Conservation (phyloP, 1,140 invertebrate genomes). For the Temnothorax longispinosus region DNA sequence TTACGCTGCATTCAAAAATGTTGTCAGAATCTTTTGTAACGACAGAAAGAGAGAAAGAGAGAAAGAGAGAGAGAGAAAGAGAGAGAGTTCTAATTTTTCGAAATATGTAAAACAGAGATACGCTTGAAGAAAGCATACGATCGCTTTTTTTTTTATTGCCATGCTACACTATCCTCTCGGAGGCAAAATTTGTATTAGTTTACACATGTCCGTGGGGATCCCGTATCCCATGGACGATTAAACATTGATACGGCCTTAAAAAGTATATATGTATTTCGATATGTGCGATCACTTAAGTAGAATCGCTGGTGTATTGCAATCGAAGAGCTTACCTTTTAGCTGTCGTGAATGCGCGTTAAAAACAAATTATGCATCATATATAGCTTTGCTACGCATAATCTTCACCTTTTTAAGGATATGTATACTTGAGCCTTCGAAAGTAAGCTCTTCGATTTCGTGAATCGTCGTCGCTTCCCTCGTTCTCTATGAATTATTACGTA, state of each 20-base stretch:
- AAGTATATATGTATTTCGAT: slow-evolving; percentile 39
- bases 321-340: background rate
- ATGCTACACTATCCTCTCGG: slow-evolving; percentile 79
- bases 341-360: slow-evolving; percentile 7
- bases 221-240: slow-evolving; percentile 64
- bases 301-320: background rate
- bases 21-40: background rate
- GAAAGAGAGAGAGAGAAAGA: slow-evolving; percentile 14
- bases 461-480: slow-evolving; percentile 29
- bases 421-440: background rate
- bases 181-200: slow-evolving; percentile 75
- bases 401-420: background rate
- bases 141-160: slow-evolving; percentile 76
- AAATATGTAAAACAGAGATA: slow-evolving; percentile 37
- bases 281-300: slow-evolving; percentile 44
- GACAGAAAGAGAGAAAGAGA: background rate
- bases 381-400: background rate
- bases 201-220: slow-evolving; percentile 55
- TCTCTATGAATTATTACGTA: slow-evolving; percentile 34
- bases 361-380: background rate
- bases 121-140: slow-evolving; percentile 38
- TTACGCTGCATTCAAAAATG: slow-evolving; percentile 20
- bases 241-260: slow-evolving; percentile 59
- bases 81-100: slow-evolving; percentile 18
- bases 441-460: slow-evolving; percentile 25